Evolutionary conservation across 2,888 invertebrate genomes (phyloP), one percentile per base, ranked within the genome.

Genomic region (Pristionchus arcanus): DNA sequence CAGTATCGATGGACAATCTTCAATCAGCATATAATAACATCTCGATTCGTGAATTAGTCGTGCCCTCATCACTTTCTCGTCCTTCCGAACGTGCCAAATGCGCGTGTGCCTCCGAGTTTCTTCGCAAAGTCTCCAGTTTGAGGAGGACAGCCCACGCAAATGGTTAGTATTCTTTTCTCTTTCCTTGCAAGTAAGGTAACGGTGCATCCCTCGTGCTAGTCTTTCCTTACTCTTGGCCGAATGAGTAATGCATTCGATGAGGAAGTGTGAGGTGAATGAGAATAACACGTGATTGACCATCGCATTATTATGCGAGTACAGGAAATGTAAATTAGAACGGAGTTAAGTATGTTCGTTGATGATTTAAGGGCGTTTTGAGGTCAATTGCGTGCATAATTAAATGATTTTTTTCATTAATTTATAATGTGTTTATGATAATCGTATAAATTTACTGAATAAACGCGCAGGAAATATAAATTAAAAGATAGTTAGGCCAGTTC

Each of bases 51-150:
- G 89, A 89, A 34, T 37, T 89, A 5, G 66, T 89, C 63, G 53
- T 59, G 25, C 89, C 89, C 81, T 53, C 55, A 21, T 59, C 89
- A 2, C 81, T 89, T 31, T 19, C 63, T 11, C 81, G 66, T 1
- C 89, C 89, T 1, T 42, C 42, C 28, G 84, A 84, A 42, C 53
- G 74, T 19, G 87, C 86, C 21, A 89, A 90, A 89, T 93, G 93
- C 84, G 90, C 90, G 53, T 93, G 93, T 90, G 92, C 92, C 2
- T 91, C 91, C 3, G 92, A 92, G 85, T 91, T 92, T 25, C 90
- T 93, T 53, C 90, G 91, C 37, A 90, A 92, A 68, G 91, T 93
- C 25, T 90, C 90, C 37, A 89, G 90, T 86, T 90, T 93, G 13
- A 88, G 93, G 49, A 90, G 90, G 86, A 28, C 90, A 2, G 90